Base-by-base conservation (phyloP, 2,113 vertebrate species). In the Pogonocichla stellata region DNA sequence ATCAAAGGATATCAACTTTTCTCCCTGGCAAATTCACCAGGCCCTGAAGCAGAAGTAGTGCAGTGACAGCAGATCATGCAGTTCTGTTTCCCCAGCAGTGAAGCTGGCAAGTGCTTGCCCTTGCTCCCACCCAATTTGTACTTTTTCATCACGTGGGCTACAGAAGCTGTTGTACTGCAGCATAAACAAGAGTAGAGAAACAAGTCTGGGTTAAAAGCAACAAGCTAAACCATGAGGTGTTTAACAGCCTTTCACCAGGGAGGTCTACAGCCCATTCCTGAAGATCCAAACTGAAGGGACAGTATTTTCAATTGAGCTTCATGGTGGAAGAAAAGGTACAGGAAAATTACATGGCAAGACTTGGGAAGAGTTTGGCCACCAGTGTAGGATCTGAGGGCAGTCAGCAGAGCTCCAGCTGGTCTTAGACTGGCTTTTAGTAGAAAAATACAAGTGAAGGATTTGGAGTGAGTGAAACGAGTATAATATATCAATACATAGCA, bases 31-130 rank as follows among this genome's bases (percentile, higher is more conserved):
- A 42, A 66, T 24, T 43, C 38, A 51, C 47, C 65, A 70, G 42
- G 17, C 45, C n/a, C 56, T 4, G 1, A 73, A 70, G 28, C 33
- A 28, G 34, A 80, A 1, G 0, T 5, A 13, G 31, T 1, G 1
- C 25, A 42, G 34, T 2, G 2, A 78, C 47, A 70, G 82, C 1
- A 0, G 29, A 36, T 22, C 3, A 3, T 1, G 1, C 14, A 80
- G 45, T n/a, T 86, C 66, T 73, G 26, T 22, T 43, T 86, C 42
- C 47, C 22, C 60, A 86, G 40, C 54, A 84, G 24, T 2, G 6
- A 72, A 50, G 69, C 45, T 31, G 50, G 12, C 10, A 91, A 86
- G 25, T 25, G 22, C n/a, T 56, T 81, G 69, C 31, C 56, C n/a
- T 80, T 3, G 5, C 26, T 87, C 56, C 50, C 40, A 60, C 13